Base-by-base conservation (phyloP, 2,113 vertebrate species). In the Panthera leo region DNA sequence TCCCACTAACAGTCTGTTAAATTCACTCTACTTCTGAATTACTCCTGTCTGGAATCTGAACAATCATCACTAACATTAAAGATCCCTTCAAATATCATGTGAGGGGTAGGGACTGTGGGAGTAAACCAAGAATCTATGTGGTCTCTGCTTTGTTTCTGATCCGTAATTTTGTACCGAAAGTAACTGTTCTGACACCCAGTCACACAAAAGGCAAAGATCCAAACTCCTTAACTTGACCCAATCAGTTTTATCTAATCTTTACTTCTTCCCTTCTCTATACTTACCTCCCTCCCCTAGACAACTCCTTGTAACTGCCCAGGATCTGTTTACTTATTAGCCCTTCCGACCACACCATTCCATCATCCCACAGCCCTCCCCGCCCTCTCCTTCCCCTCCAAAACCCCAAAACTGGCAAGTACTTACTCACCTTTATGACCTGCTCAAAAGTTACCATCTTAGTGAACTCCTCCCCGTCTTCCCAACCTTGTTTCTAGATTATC, bases 361-460 rank as follows among this genome's bases (percentile, higher is more conserved):
- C 18, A 88, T 13, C 34, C 45, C 61, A 73, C 19, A 88, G 88
- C 5, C 15, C 48, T 55, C 31, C 76, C 18, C 18, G 12, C 25
- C 16, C 19, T n/a, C 36, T 23, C 18, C 5, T 48, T 25, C 73
- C 31, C 51, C 5, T 34, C 36, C n/a, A 67, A 75, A 58, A 67
- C 31, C 1, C 23, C 29, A 18, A 19, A 86, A 42, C 23, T 39
- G 29, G 0, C 82, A 96, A 68, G 15, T 67, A 85, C 23, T n/a
- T 78, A 97, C 70, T 96, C 82, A 97, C 76, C 92, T 91, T 84
- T 65, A 79, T 61, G 27, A 88, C 31, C 14, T 75, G 82, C 34
- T 93, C 65, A 95, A 78, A 94, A 15, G 42, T 53, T 51, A 42
- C 12, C 67, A 65, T 34, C 71, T 73, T 21, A 86, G 15, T 36